Evolutionary conservation across 2,797 vertebrate genomes (phyloP).

Genomic region (Anisognathus igniventris): DNA sequence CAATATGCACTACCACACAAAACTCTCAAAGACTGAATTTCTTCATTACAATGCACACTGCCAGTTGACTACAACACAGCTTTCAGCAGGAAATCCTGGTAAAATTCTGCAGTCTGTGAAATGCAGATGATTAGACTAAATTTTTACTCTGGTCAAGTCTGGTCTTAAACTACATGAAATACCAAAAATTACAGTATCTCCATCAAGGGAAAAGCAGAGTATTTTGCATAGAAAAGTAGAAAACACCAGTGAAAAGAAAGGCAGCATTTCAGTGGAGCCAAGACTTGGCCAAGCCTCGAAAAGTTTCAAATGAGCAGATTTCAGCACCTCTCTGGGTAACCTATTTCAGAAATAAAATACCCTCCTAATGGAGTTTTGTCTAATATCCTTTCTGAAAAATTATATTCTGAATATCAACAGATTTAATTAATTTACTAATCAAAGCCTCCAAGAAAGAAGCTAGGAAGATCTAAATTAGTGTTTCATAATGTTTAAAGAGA

Average conservation of each 20-base stretch:
- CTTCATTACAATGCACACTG: not conserved
- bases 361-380: not conserved
- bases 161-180: not conserved
- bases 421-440: not conserved
- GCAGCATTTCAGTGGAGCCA: not conserved
- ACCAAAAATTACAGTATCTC: not conserved
- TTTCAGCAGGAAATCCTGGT: not conserved
- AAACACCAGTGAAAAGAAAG: not conserved
- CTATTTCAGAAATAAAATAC: not conserved
- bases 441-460: not conserved
- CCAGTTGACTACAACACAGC: not conserved
- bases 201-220: not conserved
- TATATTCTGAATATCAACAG: not conserved
- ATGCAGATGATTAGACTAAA: not conserved
- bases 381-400: not conserved
- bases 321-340: not conserved
- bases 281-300: not conserved
- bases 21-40: not conserved
- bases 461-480: not conserved
- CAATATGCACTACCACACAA: not conserved
- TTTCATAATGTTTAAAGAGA: not conserved
- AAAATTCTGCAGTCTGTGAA: not conserved
- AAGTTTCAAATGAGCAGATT: not conserved
- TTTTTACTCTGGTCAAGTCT: not conserved
- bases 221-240: not conserved